phyloP scores from a whole-genome alignment of 2,113 vertebrate genomes.

The Upupa epops region DNA sequence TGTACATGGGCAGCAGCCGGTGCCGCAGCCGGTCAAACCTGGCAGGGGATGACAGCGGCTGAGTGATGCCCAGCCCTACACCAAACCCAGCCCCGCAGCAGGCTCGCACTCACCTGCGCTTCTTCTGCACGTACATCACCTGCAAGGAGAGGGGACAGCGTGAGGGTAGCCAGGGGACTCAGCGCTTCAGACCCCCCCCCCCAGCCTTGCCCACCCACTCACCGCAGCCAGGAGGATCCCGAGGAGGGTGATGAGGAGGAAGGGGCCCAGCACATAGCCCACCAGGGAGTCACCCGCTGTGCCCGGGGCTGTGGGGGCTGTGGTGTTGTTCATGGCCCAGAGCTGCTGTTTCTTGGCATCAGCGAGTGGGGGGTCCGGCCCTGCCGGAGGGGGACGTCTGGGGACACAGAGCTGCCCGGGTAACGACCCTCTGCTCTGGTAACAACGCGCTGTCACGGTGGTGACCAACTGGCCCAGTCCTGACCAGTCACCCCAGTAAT shows the following conservation, averaged over 20 bases:
- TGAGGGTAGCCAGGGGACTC: neutral
- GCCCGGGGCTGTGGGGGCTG: slow-evolving; percentile 76
- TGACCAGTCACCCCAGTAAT: neutral
- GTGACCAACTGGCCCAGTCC: neutral
- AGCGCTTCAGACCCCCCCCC: too few relatives aligned
- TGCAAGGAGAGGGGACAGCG: slow-evolving; percentile 53
- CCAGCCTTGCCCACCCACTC: slow-evolving; percentile 38
- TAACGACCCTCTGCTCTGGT: fast-evolving
- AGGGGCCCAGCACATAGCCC: slow-evolving; percentile 86
- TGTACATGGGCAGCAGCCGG: slow-evolving; percentile 92
- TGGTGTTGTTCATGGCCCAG: slow-evolving; percentile 85
- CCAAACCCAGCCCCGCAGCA: neutral
- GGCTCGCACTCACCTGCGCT: slow-evolving; percentile 79
- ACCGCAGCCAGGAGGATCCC: slow-evolving; percentile 89
- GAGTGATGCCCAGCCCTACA: neutral
- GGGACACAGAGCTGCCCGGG: neutral
- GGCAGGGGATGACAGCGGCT: fast-evolving
- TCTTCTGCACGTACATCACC: slow-evolving; percentile 91
- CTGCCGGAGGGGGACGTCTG: neutral
- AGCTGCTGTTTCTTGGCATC: neutral
- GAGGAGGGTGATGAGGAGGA: slow-evolving; percentile 86
- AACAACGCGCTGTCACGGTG: neutral
- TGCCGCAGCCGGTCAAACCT: slow-evolving; percentile 91
- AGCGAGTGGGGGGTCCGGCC: neutral
- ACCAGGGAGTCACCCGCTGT: slow-evolving; percentile 78